These are phyloP conservation scores for Eupithecia subfuscata DNA, from an alignment of 2,888 invertebrate species.

Conservation along the genomic window DNA sequence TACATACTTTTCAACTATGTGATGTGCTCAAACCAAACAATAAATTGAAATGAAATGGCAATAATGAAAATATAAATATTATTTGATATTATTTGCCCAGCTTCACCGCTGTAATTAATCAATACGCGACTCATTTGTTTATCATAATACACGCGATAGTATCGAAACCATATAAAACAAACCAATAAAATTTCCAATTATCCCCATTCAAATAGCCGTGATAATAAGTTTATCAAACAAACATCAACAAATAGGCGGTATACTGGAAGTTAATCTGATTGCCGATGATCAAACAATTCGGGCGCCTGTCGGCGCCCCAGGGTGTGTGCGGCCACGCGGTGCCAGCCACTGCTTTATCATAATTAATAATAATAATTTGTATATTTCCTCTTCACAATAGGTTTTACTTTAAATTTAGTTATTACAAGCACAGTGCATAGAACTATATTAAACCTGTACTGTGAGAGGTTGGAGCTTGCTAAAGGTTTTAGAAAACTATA, in stretches of 20 bases:
- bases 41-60: background rate
- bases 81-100: background rate
- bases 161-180: constrained; percentile 14
- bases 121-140: constrained; percentile 18
- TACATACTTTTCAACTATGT: background rate
- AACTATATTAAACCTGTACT: no score
- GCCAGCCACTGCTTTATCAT: constrained; percentile 37
- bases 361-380: constrained; percentile 32
- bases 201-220: constrained; percentile 36
- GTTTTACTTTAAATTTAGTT: no score
- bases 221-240: constrained; percentile 39
- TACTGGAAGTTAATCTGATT: constrained; percentile 50
- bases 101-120: constrained; percentile 16
- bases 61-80: background rate
- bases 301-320: constrained; percentile 38
- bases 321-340: constrained; percentile 42
- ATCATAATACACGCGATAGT: constrained; percentile 14
- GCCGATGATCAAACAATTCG: constrained; percentile 51
- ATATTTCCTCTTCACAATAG: no score
- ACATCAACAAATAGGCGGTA: constrained; percentile 40
- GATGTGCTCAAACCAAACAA: background rate
- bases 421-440: no score
- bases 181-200: constrained; percentile 34
- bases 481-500: no score
- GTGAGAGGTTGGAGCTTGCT: no score